phyloP scores from a whole-genome alignment of 1,140 invertebrate species.

The Phenacoccus solenopsis region DNA sequence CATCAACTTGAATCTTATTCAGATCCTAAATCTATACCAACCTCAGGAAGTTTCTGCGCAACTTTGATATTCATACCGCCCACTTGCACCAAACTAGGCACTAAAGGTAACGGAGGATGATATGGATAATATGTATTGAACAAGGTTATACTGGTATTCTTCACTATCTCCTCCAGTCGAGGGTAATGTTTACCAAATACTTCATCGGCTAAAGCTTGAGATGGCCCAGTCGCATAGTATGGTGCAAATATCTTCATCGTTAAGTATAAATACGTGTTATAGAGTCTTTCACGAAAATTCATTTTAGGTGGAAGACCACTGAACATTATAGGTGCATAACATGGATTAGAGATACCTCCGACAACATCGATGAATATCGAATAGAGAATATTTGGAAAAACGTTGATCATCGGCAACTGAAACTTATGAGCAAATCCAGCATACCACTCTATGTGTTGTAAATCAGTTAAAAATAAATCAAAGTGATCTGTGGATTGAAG shows the following conservation, averaged over 20 bases:
- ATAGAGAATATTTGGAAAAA: background rate
- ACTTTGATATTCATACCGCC: slow-evolving; percentile 31
- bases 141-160: slow-evolving; percentile 35
- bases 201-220: background rate
- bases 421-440: background rate
- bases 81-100: slow-evolving; percentile 28
- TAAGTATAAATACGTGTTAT: background rate
- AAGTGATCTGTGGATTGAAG: background rate
- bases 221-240: background rate
- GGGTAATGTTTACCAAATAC: background rate
- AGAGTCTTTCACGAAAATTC: background rate
- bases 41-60: slow-evolving; percentile 29
- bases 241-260: background rate
- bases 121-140: slow-evolving; percentile 34
- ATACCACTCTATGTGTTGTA: background rate
- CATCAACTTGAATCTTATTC: too few relatives aligned
- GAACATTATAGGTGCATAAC: background rate
- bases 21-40: slow-evolving; percentile 22
- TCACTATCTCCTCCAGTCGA: too few relatives aligned
- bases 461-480: background rate
- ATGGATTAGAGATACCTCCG: background rate
- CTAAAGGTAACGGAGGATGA: slow-evolving; percentile 25
- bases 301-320: background rate
- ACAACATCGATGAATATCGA: background rate
- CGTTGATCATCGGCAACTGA: background rate